Evolutionary conservation across 2,888 invertebrate species (phyloP).

Genomic region (Neoitamus cyanurus): DNA sequence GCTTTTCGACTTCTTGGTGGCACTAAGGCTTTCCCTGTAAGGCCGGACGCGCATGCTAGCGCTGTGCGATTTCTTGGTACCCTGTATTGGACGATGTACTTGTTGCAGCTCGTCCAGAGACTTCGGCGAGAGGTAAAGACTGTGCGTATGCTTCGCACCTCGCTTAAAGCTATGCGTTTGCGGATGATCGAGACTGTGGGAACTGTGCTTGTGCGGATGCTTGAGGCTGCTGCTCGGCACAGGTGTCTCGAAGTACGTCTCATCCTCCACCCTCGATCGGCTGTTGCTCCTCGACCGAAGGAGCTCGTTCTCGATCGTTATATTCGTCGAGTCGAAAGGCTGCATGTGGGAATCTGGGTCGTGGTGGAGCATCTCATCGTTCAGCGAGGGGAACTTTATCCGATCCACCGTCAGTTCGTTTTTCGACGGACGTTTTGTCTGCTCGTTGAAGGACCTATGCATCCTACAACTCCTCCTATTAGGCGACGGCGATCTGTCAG

Average conservation of each 20-base stretch:
- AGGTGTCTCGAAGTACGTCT: slow-evolving; percentile 60
- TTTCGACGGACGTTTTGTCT: slow-evolving; percentile 59
- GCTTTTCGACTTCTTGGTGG: slow-evolving; percentile 67
- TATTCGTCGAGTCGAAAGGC: slow-evolving; percentile 60
- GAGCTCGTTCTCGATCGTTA: slow-evolving; percentile 64
- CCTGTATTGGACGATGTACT: slow-evolving; percentile 63
- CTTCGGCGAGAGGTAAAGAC: slow-evolving; percentile 65
- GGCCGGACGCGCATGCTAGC: slow-evolving; percentile 64
- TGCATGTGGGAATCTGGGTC: slow-evolving; percentile 57
- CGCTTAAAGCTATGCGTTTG: slow-evolving; percentile 64
- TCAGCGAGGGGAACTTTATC: slow-evolving; percentile 65
- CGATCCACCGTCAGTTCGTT: slow-evolving; percentile 59
- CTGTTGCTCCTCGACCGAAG: slow-evolving; percentile 64
- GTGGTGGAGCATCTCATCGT: slow-evolving; percentile 64
- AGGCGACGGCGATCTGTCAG: slow-evolving; percentile 64
- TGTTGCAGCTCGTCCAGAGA: slow-evolving; percentile 64
- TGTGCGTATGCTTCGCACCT: slow-evolving; percentile 64
- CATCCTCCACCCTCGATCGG: slow-evolving; percentile 63
- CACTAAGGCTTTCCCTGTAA: slow-evolving; percentile 64
- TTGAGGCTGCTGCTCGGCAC: neutral
- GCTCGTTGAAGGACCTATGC: slow-evolving; percentile 66
- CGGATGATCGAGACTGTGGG: slow-evolving; percentile 64
- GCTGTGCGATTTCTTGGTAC: slow-evolving; percentile 62
- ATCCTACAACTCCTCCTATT: slow-evolving; percentile 65
- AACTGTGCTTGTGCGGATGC: slow-evolving; percentile 64